Conservation (phyloP, 2,113 vertebrate genomes). For the Strix uralensis region DNA sequence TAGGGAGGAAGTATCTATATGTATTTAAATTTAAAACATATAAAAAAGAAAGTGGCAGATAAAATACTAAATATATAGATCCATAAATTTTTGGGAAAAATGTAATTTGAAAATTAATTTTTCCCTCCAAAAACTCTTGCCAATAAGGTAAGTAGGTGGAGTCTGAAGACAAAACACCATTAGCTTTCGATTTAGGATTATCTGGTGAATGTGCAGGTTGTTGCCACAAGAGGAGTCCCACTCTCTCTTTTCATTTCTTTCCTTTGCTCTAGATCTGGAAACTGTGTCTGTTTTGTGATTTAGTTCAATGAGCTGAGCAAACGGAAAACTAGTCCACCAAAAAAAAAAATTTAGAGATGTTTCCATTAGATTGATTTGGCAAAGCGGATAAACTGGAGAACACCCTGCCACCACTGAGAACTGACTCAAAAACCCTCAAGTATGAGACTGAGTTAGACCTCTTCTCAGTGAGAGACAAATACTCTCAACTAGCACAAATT, state of each 20-base stretch:
- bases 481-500: background rate
- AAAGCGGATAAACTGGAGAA: background rate
- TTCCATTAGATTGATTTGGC: background rate
- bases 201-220: background rate
- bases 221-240: background rate
- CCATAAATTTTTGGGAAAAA: accelerated
- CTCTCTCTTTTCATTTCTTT: background rate
- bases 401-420: background rate
- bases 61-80: background rate
- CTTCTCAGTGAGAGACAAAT: background rate
- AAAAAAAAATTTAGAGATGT: background rate
- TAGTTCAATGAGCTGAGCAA: background rate
- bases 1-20: background rate
- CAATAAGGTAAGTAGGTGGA: background rate
- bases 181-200: background rate
- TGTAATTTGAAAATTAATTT: background rate
- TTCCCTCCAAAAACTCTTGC: background rate
- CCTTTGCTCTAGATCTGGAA: background rate
- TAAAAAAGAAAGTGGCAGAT: background rate
- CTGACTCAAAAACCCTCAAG: background rate
- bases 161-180: background rate
- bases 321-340: accelerated
- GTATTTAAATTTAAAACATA: background rate
- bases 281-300: background rate
- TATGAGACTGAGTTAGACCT: background rate